Percentiles rank a stretch among this genome's conserved stretches.
Conservation (phyloP, 2,113 vertebrate genomes). For the Pseudopipra pipra region DNA sequence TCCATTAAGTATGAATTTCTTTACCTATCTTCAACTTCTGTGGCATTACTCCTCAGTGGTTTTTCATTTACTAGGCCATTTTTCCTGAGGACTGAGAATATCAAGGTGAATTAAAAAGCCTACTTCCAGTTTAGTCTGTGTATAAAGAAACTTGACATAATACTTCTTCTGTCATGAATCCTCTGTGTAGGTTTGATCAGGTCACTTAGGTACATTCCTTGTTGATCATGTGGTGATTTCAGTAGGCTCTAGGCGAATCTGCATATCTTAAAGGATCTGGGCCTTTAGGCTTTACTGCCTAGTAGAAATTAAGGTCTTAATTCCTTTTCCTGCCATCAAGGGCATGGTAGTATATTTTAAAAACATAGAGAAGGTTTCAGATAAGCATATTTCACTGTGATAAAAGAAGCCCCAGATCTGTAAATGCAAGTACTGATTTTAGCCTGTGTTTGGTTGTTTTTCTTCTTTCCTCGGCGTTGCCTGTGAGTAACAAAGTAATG, state of each 20-base stretch:
- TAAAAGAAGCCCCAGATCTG: not conserved
- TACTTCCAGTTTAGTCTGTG: not conserved
- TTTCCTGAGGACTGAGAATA: not conserved
- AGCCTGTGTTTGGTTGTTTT: not conserved
- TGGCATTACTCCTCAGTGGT: not conserved
- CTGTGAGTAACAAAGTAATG: not conserved
- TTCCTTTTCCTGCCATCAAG: not conserved
- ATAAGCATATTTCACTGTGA: not conserved
- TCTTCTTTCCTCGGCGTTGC: not conserved
- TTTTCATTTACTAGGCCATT: not conserved
- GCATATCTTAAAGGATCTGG: not conserved
- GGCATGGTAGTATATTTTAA: not conserved
- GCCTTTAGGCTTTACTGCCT: not conserved
- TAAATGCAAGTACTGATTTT: not conserved
- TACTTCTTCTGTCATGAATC: not conserved
- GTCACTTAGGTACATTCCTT: not conserved
- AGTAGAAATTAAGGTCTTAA: not conserved
- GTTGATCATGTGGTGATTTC: accelerated
- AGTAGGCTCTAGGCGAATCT: not conserved
- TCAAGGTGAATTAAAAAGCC: not conserved
- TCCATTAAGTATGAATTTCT: not conserved
- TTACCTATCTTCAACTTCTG: not conserved
- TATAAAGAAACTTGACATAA: not conserved
- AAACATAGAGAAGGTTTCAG: not conserved
- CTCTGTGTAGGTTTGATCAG: not conserved